Conservation (phyloP, 2,797 vertebrate genomes). For the Acanthurus tractus region DNA sequence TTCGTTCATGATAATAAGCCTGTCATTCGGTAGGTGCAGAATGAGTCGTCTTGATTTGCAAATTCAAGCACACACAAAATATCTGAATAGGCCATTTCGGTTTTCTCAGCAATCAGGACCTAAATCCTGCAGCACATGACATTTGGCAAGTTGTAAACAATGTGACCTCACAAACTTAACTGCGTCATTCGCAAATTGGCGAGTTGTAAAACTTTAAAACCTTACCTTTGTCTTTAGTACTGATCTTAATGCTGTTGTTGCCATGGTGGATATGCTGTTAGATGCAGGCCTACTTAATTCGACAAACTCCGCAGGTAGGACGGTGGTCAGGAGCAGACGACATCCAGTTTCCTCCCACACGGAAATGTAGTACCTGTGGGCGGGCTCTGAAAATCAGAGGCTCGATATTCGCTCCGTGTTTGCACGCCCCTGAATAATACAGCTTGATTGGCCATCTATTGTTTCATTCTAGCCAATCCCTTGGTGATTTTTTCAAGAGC, state of each 20-base stretch:
- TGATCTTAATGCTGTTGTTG: conserved; percentile 78
- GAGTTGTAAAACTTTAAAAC: neutral
- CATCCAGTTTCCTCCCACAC: neutral
- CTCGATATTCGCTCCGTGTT: conserved; percentile 40
- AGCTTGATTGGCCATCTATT: conserved; percentile 49
- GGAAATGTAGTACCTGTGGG: conserved; percentile 37
- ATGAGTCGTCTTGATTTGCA: neutral
- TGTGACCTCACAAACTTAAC: conserved; percentile 26
- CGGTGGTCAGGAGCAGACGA: conserved; percentile 23
- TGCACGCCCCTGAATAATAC: conserved; percentile 11
- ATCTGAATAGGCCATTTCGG: neutral
- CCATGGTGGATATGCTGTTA: conserved; percentile 71
- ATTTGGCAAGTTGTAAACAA: conserved; percentile 54
- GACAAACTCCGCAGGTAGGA: conserved; percentile 14
- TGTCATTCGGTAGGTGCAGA: neutral
- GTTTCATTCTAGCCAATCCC: conserved; percentile 39
- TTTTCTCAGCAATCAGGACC: neutral
- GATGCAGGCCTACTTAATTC: neutral
- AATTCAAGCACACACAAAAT: neutral
- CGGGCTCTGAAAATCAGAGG: neutral
- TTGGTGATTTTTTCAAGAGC: neutral
- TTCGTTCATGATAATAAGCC: no score
- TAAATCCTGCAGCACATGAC: conserved; percentile 42
- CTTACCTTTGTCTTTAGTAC: conserved; percentile 81
- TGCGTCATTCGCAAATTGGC: neutral